A percentile compares a stretch with the other conserved stretches of the same genome.
Conservation (phyloP, 23 tunicate species). For the Clavelina lepadiformis region DNA sequence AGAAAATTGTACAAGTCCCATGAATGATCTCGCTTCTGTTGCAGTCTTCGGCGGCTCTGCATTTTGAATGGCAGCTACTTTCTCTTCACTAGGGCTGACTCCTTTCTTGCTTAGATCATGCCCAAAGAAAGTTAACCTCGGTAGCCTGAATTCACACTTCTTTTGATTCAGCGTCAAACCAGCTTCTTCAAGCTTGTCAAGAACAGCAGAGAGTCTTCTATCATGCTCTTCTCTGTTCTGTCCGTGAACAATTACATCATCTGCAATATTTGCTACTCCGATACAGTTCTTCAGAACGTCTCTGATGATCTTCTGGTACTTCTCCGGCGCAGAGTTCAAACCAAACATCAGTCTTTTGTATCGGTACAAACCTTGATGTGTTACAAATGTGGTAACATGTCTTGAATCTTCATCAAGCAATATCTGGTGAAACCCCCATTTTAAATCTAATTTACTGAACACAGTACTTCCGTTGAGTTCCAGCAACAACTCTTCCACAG, state of each 20-base stretch:
- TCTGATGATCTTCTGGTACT: conserved; percentile 18
- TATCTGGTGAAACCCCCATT: conserved; percentile 37
- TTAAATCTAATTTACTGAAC: conserved; percentile 17
- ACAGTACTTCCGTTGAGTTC: conserved; percentile 14
- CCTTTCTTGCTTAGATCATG: conserved; percentile 24
- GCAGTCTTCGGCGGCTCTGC: conserved; percentile 22
- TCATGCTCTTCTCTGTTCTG: neutral
- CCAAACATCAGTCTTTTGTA: conserved; percentile 28
- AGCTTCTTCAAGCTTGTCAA: neutral
- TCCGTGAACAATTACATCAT: neutral
- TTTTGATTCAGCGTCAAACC: conserved; percentile 6
- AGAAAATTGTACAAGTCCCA: conserved; percentile 14
- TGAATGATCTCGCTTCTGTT: conserved; percentile 15
- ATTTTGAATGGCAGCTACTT: conserved; percentile 12
- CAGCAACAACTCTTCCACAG: conserved; percentile 21
- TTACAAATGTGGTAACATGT: conserved; percentile 14
- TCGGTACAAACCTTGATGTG: conserved; percentile 14
- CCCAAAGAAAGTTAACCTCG: neutral
- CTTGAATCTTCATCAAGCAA: conserved; percentile 15
- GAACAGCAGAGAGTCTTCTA: neutral
- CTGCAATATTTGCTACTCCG: conserved; percentile 15
- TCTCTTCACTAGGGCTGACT: conserved; percentile 18
- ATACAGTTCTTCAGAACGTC: conserved; percentile 4
- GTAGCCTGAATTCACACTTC: conserved; percentile 5
- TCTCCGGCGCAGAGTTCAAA: conserved; percentile 3